A percentile compares a stretch with the other conserved stretches of the same genome.
phyloP scores from a whole-genome alignment of 2,888 invertebrate species.

The Drymonia ruficornis region DNA sequence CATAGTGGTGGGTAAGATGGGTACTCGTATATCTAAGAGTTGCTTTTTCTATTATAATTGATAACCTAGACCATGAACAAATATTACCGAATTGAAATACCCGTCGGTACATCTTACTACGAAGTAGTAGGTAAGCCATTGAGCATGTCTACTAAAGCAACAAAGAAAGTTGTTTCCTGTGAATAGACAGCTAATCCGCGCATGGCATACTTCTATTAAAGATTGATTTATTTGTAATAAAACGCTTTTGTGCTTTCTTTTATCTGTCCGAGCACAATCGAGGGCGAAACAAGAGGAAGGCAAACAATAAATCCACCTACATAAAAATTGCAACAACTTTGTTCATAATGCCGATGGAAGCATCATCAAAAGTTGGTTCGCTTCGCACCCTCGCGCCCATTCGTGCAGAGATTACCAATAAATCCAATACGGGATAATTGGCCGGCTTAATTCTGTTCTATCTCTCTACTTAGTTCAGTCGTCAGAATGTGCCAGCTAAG shows the following conservation, averaged over 20 bases:
- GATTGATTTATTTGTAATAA: constrained; percentile 75
- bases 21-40: no score
- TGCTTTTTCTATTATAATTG: no score
- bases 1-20: no score
- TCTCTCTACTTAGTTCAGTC: constrained; percentile 85
- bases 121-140: no score
- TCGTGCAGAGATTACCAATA: constrained; percentile 85
- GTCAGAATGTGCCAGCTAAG: constrained; percentile 84
- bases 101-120: neutral
- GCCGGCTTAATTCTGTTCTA: constrained; percentile 85
- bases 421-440: constrained; percentile 86
- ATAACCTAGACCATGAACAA: no score
- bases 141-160: constrained; percentile 9
- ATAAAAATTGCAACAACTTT: constrained; percentile 84
- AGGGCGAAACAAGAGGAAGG: constrained; percentile 72
- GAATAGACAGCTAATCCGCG: constrained; percentile 53
- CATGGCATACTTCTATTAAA: constrained; percentile 61
- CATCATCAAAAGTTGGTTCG: constrained; percentile 84
- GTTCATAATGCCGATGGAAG: constrained; percentile 82
- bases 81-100: no score
- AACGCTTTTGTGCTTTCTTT: constrained; percentile 66
- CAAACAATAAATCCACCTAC: constrained; percentile 81
- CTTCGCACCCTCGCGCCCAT: constrained; percentile 84
- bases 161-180: constrained; percentile 32
- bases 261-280: constrained; percentile 76